Conservation (phyloP, 2,113 vertebrate genomes). For the Perca schrenkii region DNA sequence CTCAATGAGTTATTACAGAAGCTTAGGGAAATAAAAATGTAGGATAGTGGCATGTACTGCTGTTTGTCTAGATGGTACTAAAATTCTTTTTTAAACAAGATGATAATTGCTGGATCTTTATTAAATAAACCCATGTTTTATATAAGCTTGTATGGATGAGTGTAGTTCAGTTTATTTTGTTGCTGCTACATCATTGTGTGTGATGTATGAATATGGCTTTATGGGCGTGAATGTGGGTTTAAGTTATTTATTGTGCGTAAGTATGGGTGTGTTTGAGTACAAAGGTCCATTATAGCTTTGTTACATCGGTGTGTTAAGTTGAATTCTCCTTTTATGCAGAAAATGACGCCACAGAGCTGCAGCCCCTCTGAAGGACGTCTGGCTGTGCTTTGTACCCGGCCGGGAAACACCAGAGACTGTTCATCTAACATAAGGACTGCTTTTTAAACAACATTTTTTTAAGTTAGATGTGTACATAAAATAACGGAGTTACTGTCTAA, state of each 20-base stretch:
- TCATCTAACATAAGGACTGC: not conserved
- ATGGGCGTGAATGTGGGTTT: constrained; percentile 18
- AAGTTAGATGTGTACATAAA: not conserved
- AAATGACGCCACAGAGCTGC: constrained; percentile 75
- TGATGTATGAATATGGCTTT: not conserved
- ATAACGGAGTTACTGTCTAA: constrained; percentile 44
- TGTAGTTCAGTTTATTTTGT: constrained; percentile 2
- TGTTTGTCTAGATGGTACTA: not conserved
- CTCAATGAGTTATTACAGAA: not conserved
- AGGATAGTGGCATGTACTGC: not conserved
- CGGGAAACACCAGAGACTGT: not conserved
- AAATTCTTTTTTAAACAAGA: not conserved
- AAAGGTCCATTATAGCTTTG: constrained; percentile 27
- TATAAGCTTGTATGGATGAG: too few species aligned
- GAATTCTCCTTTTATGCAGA: constrained; percentile 51
- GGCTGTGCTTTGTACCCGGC: rapidly evolving
- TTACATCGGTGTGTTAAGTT: not conserved
- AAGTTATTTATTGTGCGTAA: constrained; percentile 5
- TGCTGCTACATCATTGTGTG: not conserved
- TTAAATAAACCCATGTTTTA: not conserved
- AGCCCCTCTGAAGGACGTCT: constrained; percentile 54
- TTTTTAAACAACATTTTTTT: not conserved
- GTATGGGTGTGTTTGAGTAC: constrained; percentile 41
- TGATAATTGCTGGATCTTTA: not conserved
- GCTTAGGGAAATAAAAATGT: not conserved